Evolutionary conservation across 2,888 invertebrate species (phyloP).

Genomic region (Cosmia trapezina): DNA sequence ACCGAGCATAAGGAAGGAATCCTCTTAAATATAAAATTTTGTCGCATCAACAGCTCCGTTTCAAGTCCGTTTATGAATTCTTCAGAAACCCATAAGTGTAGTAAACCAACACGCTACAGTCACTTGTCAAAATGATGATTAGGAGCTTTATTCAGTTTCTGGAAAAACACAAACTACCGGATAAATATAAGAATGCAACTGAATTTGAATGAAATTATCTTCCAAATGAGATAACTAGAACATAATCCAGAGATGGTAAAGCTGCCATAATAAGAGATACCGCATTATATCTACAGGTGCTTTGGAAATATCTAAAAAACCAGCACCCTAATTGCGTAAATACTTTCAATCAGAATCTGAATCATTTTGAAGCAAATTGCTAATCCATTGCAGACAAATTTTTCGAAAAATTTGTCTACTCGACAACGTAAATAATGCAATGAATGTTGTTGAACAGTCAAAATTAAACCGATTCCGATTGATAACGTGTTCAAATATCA

Average conservation of each 20-base stretch:
- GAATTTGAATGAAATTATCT: neutral
- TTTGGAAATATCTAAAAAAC: neutral
- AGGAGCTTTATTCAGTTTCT: neutral
- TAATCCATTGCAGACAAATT: too few relatives aligned
- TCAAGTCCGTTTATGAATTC: too few relatives aligned
- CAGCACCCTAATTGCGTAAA: too few relatives aligned
- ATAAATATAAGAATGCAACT: neutral
- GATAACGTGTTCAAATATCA: neutral
- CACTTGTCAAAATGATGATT: neutral
- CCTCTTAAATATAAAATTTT: too few relatives aligned
- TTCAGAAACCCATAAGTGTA: neutral
- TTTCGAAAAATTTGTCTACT: too few relatives aligned
- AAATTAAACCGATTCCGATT: too few relatives aligned
- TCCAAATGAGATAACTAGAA: neutral
- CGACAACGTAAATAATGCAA: too few relatives aligned
- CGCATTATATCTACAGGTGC: neutral
- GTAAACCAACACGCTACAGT: neutral
- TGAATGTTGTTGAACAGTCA: too few relatives aligned
- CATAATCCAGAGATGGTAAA: neutral
- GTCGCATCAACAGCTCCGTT: too few relatives aligned
- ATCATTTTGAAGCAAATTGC: too few relatives aligned
- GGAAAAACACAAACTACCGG: neutral
- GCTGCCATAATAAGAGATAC: neutral
- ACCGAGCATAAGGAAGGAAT: too few relatives aligned
- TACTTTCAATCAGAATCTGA: too few relatives aligned